Conservation (phyloP, 2,888 invertebrate species). For the Dicyrtoma fusca region DNA sequence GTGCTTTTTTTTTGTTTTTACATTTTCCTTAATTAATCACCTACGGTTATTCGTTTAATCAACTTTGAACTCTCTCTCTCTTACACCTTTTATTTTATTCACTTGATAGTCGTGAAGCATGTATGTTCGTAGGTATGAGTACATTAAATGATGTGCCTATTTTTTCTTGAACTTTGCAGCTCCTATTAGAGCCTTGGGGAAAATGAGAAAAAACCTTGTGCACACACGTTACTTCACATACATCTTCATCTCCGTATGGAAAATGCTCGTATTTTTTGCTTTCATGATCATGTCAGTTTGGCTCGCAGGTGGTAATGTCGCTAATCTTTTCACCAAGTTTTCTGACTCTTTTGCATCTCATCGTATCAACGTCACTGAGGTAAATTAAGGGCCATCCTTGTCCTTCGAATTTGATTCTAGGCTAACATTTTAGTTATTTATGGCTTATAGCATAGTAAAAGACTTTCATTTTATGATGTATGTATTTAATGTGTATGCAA, state of each 20-base stretch:
- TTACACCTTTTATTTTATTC: no score
- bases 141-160: not conserved
- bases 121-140: no score
- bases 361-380: constrained; percentile 76
- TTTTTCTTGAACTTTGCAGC: constrained; percentile 21
- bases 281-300: constrained; percentile 74
- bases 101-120: no score
- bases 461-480: not conserved
- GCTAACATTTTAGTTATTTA: not conserved
- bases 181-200: constrained; percentile 65
- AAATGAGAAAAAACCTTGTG: constrained; percentile 77
- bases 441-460: not conserved
- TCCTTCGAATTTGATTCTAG: not conserved
- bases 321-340: constrained; percentile 76
- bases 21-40: no score
- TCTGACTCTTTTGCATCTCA: constrained; percentile 76
- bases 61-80: no score
- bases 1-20: no score
- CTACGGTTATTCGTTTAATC: no score
- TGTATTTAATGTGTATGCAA: not conserved
- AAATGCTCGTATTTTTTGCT: constrained; percentile 78
- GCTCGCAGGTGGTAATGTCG: constrained; percentile 75
- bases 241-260: constrained; percentile 89
- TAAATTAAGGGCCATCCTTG: constrained; percentile 55
- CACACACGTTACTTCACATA: constrained; percentile 85